phyloP scores from a whole-genome alignment of 2,888 invertebrate species.

The Sabatieria punctata region DNA sequence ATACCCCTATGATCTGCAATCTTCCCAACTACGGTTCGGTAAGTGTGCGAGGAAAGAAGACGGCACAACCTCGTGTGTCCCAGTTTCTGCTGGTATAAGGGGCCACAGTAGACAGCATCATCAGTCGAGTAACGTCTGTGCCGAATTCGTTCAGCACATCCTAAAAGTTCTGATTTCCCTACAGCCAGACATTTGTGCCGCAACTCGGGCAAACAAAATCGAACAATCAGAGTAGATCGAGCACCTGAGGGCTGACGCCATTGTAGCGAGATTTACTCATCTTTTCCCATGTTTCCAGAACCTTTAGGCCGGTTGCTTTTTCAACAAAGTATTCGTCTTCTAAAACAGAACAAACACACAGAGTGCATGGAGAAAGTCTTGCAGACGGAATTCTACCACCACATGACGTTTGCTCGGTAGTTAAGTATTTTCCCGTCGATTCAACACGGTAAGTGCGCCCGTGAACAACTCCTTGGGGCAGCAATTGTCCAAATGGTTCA shows the following conservation, averaged over 20 bases:
- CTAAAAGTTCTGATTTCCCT: no score
- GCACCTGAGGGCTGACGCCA: constrained; percentile 65
- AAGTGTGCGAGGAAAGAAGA: no score
- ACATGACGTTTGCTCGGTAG: no score
- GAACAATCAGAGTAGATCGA: background rate
- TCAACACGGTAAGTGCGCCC: background rate
- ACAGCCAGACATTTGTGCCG: no score
- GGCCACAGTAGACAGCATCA: constrained; percentile 68
- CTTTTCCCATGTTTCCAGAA: constrained; percentile 71
- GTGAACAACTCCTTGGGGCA: constrained; percentile 47
- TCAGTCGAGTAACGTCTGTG: constrained; percentile 66
- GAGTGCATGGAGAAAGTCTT: background rate
- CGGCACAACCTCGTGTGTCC: constrained; percentile 53
- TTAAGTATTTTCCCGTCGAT: background rate
- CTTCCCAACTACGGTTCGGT: background rate
- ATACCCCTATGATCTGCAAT: no score
- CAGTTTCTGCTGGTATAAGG: constrained; percentile 72
- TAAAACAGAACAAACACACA: background rate
- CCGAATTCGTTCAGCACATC: constrained; percentile 61
- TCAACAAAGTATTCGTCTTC: constrained; percentile 7
- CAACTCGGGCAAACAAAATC: no score
- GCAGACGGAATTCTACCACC: background rate
- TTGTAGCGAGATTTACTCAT: constrained; percentile 96
- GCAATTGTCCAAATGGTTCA: constrained; percentile 76
- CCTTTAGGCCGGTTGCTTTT: constrained; percentile 46